phyloP scores from a whole-genome alignment of 1,140 invertebrate species.

The Drusus annulatus region DNA sequence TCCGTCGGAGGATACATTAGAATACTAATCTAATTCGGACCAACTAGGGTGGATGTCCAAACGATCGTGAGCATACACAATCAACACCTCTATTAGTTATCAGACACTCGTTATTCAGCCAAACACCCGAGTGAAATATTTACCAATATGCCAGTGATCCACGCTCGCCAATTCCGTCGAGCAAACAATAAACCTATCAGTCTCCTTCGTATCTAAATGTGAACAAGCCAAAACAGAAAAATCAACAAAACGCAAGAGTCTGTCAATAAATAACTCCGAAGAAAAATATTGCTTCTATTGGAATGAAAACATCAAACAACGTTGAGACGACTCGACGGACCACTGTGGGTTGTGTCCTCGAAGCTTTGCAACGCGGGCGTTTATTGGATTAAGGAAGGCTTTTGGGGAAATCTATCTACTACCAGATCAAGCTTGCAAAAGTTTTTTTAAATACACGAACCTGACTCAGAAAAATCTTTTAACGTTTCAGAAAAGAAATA shows the following conservation, averaged over 20 bases:
- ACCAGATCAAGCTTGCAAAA: no score
- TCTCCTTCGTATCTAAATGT: not conserved
- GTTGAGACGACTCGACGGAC: conserved; percentile 9
- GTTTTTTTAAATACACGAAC: no score
- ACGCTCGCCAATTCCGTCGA: no score
- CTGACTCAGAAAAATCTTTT: no score
- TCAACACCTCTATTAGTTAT: not conserved
- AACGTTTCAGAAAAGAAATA: no score
- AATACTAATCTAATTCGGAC: conserved; percentile 33
- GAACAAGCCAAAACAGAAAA: conserved; percentile 4
- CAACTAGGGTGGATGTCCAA: not conserved
- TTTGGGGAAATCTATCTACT: not conserved
- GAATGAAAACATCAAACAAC: conserved; percentile 27
- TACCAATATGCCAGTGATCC: no score
- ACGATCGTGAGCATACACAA: not conserved
- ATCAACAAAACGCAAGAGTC: conserved; percentile 3
- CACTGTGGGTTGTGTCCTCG: not conserved
- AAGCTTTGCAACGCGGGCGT: conserved; percentile 19
- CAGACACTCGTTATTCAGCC: not conserved
- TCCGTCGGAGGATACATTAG: conserved; percentile 12
- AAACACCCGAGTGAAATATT: not conserved
- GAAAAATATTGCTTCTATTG: conserved; percentile 11
- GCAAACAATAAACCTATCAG: no score
- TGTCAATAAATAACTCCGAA: conserved; percentile 30
- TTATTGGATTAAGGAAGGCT: conserved; percentile 20